These are phyloP conservation scores for Chionodraco myersi DNA, from an alignment of 2,113 vertebrate species.

Conservation along the genomic window DNA sequence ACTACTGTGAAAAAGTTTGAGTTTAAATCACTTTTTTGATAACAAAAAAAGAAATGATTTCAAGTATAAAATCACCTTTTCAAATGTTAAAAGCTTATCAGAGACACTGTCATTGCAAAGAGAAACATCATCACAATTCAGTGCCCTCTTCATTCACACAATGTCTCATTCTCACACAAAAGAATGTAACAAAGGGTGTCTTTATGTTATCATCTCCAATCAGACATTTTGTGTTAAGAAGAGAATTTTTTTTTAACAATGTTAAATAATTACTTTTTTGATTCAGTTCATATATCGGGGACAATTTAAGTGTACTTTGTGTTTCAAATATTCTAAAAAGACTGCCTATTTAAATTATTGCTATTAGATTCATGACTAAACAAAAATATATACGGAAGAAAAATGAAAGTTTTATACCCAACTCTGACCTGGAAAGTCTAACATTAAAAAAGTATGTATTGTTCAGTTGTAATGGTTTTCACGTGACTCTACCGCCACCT, in stretches of 20 bases:
- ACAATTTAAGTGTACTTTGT: not conserved
- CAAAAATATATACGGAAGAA: not conserved
- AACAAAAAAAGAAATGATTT: not conserved
- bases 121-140: not conserved
- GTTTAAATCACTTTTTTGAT: not conserved
- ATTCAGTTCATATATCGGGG: not conserved
- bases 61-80: not conserved
- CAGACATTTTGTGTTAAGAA: not conserved
- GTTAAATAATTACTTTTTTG: not conserved
- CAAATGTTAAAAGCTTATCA: not conserved
- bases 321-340: not conserved
- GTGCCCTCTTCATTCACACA: not conserved
- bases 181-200: too few species aligned
- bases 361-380: not conserved
- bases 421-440: not conserved
- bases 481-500: slow-evolving; percentile 42
- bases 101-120: not conserved
- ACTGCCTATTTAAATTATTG: too few species aligned
- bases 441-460: not conserved
- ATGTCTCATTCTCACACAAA: not conserved
- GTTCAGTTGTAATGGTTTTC: not conserved
- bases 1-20: not conserved
- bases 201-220: not conserved
- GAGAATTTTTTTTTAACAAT: not conserved
- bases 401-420: not conserved